Conservation (phyloP, 2,113 vertebrate species). For the Pampusana beccarii region DNA sequence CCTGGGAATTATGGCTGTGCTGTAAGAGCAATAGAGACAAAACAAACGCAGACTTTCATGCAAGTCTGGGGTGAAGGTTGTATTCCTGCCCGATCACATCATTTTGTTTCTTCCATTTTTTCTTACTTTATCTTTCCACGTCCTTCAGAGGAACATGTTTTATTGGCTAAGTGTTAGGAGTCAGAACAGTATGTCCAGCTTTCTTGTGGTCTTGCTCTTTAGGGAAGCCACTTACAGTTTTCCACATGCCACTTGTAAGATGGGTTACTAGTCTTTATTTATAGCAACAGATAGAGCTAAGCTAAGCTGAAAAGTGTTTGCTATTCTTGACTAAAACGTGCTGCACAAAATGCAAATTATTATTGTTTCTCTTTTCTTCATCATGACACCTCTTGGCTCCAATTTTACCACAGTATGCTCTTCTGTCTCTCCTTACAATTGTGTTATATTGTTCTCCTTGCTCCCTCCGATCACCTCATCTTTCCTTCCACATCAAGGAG, state of each 20-base stretch:
- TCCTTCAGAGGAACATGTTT: not conserved
- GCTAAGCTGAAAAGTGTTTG: not conserved
- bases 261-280: not conserved
- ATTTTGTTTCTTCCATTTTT: not conserved
- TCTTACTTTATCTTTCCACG: not conserved
- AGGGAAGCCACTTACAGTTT: not conserved
- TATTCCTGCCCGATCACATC: not conserved
- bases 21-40: not conserved
- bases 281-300: not conserved
- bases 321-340: constrained; percentile 8
- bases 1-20: not conserved
- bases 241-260: not conserved
- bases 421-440: not conserved
- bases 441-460: not conserved
- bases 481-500: constrained; percentile 21
- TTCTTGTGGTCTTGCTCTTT: not conserved
- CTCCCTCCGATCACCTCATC: not conserved
- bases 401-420: not conserved
- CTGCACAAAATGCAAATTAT: constrained; percentile 18
- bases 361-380: constrained; percentile 10
- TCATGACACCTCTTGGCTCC: not conserved
- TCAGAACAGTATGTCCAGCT: not conserved
- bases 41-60: not conserved
- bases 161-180: not conserved
- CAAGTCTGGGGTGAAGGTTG: not conserved